Base-by-base conservation (phyloP, 2,797 vertebrate species). In the Scyliorhinus canicula region DNA sequence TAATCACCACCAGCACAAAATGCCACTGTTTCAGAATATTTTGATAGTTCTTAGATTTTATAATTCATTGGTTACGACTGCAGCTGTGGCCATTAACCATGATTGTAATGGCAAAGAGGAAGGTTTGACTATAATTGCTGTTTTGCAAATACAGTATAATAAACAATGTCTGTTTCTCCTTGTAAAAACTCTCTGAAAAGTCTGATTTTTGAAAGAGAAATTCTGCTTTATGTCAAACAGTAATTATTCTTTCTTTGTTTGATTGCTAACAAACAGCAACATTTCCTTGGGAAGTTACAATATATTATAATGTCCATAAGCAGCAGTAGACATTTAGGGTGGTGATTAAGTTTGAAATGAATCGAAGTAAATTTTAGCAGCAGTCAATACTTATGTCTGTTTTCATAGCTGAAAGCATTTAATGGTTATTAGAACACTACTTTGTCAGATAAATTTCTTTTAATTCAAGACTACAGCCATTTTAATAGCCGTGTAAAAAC, bases 101-200 rank as follows among this genome's bases (percentile, higher is more conserved):
- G 93, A 94, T 71, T 71, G 55, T 94, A 94, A 94, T 74, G 93
- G 71, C 35, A 74, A 94, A 74, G 67, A 71, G 44, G 71, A 71
- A 94, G 67, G 14, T 35, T n/a, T 69, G 67, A 35, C 44, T 74
- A 74, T 94, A 94, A 74, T 74, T 74, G 67, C 31, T 94, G 65
- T 94, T 94, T 94, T 94, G 93, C 19, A 94, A 71, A 55, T 74
- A 52, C 93, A 3, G 50, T 21, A 71, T 94, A 94, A 94, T 71
- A 94, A 93, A 94, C 26, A 11, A 47, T 67, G 67, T n/a, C 44
- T 35, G 67, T n/a, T 67, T 94, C 55, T 93, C 40, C 65, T 93
- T 69, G 44, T 93, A 93, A 71, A 71, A 52, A 71, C 44, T 35
- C 44, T 28, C 28, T 47, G 44, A 65, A 93, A 82, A 71, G 65